Evolutionary conservation across 2,888 invertebrate genomes (phyloP).

Genomic region (Hoplodrina blanda): DNA sequence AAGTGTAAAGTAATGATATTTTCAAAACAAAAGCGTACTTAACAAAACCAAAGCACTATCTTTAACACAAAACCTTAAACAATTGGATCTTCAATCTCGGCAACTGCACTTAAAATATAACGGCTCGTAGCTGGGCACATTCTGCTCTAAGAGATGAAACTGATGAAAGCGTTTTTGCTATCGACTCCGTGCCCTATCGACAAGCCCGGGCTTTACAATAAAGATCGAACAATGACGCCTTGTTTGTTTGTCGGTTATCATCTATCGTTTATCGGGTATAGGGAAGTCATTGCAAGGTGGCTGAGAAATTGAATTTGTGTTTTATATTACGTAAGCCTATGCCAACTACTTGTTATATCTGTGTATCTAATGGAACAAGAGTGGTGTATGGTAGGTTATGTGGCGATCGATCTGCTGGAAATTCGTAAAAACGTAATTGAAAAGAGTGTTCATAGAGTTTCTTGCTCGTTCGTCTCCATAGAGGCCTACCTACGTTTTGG

Average conservation of each 20-base stretch:
- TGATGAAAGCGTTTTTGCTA: slow-evolving; percentile 63
- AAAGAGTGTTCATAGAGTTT: too few relatives aligned
- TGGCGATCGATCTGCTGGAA: too few relatives aligned
- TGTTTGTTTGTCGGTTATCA: slow-evolving; percentile 43
- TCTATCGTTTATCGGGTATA: slow-evolving; percentile 41
- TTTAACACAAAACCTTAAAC: slow-evolving; percentile 1
- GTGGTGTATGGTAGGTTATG: too few relatives aligned
- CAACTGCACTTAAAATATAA: slow-evolving; percentile 43
- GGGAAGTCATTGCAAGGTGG: slow-evolving; percentile 31
- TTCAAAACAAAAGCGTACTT: background rate
- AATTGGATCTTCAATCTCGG: slow-evolving; percentile 10
- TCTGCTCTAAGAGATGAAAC: slow-evolving; percentile 34
- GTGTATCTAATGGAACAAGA: too few relatives aligned
- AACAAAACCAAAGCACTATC: slow-evolving; percentile 14
- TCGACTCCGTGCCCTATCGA: slow-evolving; percentile 67
- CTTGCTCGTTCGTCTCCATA: too few relatives aligned
- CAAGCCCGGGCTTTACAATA: slow-evolving; percentile 54
- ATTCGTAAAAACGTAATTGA: too few relatives aligned
- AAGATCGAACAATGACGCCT: slow-evolving; percentile 62
- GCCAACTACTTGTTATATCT: too few relatives aligned
- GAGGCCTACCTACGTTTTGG: too few relatives aligned
- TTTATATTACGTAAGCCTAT: background rate
- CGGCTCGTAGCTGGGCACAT: slow-evolving; percentile 4
- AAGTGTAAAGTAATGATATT: background rate
- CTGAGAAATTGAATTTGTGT: slow-evolving; percentile 44